Base-by-base conservation (phyloP, 2,888 invertebrate species). In the Schrankia costaestrigalis region DNA sequence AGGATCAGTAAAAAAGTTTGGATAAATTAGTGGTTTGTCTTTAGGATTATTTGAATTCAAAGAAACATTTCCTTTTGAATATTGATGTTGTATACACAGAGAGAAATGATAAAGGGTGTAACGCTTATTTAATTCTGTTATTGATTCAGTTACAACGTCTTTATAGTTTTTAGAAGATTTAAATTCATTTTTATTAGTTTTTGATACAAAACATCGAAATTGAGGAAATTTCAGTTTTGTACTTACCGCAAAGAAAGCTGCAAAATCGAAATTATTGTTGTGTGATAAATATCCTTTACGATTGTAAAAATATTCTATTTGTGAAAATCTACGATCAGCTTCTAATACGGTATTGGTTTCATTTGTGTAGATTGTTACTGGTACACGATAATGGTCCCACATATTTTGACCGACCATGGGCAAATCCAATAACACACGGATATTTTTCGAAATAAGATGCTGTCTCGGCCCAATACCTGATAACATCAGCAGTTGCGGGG, bases 221-320 rank as follows among this genome's bases (percentile, higher is more conserved):
- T 78, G 63, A 2, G 77, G 73, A 35, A 0, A 36, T 48, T 50
- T 73, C 39, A 59, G 63, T 55, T 60, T 67, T 8, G 67, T 63
- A n/a, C n/a, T 42, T 0, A 39, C 22, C 0, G 71, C 56, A 45
- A 51, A 73, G 44, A 72, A 71, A 8, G 66, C 56, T 6, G 50
- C 5, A 2, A 66, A 90, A 71, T 94, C 94, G 31, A 90, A 82
- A 10, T 90, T 85, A 1, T 75, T 78, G 1, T 70, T 75, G 27
- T 78, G 75, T 1, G 83, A 78, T 40, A 90, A 59, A 3, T 74
- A 72, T 0, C 91, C 93, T 9, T 59, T 83, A 9, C 78, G 79
- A 37, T 85, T 80, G 30, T 77, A 77, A 1, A 89, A 60, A 61
- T 90, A 93, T 1, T 82, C 41, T 2, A 84, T 64, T 0, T 72